Evolutionary conservation across 2,888 invertebrate species (phyloP).

Genomic region (Diplazon laetatorius): DNA sequence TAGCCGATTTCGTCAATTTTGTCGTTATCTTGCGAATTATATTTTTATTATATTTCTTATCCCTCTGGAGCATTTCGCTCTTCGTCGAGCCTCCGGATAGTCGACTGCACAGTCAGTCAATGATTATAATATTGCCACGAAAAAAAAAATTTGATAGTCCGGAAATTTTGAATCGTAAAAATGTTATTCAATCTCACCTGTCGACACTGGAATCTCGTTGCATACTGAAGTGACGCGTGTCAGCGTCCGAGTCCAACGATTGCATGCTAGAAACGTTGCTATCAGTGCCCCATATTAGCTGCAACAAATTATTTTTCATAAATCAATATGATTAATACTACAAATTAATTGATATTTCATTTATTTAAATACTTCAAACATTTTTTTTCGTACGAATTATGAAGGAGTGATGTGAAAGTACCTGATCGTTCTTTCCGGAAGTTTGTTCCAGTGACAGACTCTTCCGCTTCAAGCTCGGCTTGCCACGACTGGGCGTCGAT

Average conservation of each 20-base stretch:
- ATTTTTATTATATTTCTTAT: conserved; percentile 91
- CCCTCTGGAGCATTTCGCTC: conserved; percentile 89
- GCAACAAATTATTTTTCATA: conserved; percentile 70
- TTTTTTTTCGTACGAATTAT: background rate
- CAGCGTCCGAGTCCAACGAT: conserved; percentile 87
- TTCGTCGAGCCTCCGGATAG: conserved; percentile 93
- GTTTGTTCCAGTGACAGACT: conserved; percentile 90
- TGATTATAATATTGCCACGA: too few relatives aligned
- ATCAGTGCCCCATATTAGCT: conserved; percentile 92
- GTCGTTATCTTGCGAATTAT: conserved; percentile 92
- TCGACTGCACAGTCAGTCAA: conserved; percentile 84
- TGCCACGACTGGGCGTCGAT: conserved; percentile 80
- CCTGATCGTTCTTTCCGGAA: conserved; percentile 78
- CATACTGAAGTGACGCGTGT: conserved; percentile 85
- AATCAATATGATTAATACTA: too few relatives aligned
- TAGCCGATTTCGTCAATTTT: conserved; percentile 92
- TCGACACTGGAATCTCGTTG: conserved; percentile 91
- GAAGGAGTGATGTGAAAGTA: conserved; percentile 27
- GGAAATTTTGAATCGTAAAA: too few relatives aligned
- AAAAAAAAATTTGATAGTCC: too few relatives aligned
- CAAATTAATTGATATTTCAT: too few relatives aligned
- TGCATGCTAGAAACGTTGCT: conserved; percentile 93
- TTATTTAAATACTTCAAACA: too few relatives aligned
- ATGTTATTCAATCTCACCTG: conserved; percentile 83
- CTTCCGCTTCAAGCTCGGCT: conserved; percentile 87